These are phyloP conservation scores for Coecobrya sp. DNA, from an alignment of 2,888 invertebrate genomes.

Conservation along the genomic window DNA sequence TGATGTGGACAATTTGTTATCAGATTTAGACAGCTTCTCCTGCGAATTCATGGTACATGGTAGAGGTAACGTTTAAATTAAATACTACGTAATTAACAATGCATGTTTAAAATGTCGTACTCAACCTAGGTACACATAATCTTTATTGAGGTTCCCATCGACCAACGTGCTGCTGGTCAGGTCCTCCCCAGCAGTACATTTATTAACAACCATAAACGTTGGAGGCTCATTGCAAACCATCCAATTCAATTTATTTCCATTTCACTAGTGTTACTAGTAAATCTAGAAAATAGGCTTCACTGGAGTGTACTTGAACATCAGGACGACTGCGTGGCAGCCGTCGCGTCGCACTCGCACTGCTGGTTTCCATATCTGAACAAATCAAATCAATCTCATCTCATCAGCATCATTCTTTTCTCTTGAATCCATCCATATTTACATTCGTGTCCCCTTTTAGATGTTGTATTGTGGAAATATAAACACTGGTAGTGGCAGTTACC, in stretches of 20 bases:
- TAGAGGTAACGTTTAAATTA: not conserved
- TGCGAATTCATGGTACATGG: not conserved
- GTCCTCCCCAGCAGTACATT: not conserved
- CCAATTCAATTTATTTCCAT: slow-evolving; percentile 56
- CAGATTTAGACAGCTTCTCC: slow-evolving; percentile 43
- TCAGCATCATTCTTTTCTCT: slow-evolving; percentile 44
- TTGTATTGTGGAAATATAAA: slow-evolving; percentile 62
- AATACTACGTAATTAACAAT: not conserved
- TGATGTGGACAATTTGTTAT: not conserved
- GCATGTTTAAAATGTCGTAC: not conserved
- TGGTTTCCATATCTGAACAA: slow-evolving; percentile 72
- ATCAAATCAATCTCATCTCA: slow-evolving; percentile 77
- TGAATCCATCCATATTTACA: slow-evolving; percentile 35
- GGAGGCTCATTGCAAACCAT: slow-evolving; percentile 31
- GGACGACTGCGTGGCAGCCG: slow-evolving; percentile 59
- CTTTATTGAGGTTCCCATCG: not conserved
- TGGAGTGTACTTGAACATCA: slow-evolving; percentile 52
- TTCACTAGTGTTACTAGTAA: not conserved
- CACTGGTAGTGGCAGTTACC: slow-evolving; percentile 12
- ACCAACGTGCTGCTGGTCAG: not conserved
- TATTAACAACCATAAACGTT: not conserved
- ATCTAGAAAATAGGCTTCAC: not conserved
- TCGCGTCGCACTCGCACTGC: slow-evolving; percentile 52
- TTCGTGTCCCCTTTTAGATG: slow-evolving; percentile 38
- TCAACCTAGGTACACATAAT: slow-evolving; percentile 15